Evolutionary conservation across 2,113 vertebrate genomes (phyloP), one percentile per base, ranked within the genome.

Genomic region (Oryzias woworae): DNA sequence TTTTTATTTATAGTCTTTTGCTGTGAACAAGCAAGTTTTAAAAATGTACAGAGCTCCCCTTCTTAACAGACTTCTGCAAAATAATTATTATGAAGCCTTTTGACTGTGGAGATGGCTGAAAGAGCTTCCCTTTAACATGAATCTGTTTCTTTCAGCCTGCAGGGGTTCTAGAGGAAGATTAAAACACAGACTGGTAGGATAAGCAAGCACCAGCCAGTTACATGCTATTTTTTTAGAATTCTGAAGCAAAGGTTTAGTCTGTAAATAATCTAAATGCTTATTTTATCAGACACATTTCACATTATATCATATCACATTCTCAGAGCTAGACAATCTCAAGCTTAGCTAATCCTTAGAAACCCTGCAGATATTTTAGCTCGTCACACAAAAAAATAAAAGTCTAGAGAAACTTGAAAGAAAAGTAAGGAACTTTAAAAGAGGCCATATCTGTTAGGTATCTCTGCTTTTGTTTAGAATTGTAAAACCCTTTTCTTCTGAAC

Each of bases 361-460:
- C 62, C 65, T 7, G 63, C 68, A 75, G 84, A 84, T 90, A 87
- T 91, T 89, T 89, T 84, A 62, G 58, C 44, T 49, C 68, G 51
- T 77, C 86, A 72, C 77, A 76, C 68, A 74, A 77, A 78, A 90
- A 20, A 45, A 5, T 15, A 16, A 15, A 7, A 28, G 26, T 28
- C 26, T 91, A 84, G 91, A 26, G 71, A 89, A 88, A 87, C 65
- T 88, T 90, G 84, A 73, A 89, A 69, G 49, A 59, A 71, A 68
- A 63, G 68, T 10, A 45, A 70, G 70, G 26, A 28, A 28, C 26
- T 6, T 28, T 28, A 28, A 36, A 13, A 36, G 8, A 36, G 36
- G 36, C 7, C 31, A 36, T 36, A 36, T 12, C 36, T 36, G 31
- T 36, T 36, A 8, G 31, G 5, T 31, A 31, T 31, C 28, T 36